Conservation (phyloP, 1,140 invertebrate species). For the Neuroterus valhalla region DNA sequence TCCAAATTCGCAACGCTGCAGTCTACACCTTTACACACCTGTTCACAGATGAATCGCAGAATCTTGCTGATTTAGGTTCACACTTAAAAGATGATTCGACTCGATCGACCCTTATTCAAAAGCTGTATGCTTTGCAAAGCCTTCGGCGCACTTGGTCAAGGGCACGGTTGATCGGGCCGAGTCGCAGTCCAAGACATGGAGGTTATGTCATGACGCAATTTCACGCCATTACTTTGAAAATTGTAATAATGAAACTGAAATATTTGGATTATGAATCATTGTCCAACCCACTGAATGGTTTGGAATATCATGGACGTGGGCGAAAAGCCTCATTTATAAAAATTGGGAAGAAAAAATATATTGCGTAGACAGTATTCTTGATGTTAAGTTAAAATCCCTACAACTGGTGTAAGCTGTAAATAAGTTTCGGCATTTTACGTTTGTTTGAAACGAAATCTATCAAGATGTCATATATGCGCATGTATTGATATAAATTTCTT, state of each 20-base stretch:
- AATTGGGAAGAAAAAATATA: slow-evolving; percentile 5
- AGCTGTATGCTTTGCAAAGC: background rate
- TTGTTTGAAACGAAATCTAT: too few species aligned
- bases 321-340: slow-evolving; percentile 1
- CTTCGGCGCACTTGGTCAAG: background rate
- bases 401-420: too few species aligned
- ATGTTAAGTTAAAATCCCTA: background rate
- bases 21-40: background rate
- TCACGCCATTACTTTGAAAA: too few species aligned
- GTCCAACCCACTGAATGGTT: background rate
- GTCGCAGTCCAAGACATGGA: too few species aligned
- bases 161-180: too few species aligned
- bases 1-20: background rate
- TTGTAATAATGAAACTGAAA: too few species aligned
- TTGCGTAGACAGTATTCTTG: too few species aligned
- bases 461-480: too few species aligned
- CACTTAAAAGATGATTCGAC: background rate
- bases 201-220: too few species aligned
- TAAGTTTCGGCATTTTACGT: too few species aligned
- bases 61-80: slow-evolving; percentile 11
- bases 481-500: too few species aligned
- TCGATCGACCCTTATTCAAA: background rate
- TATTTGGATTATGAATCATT: too few species aligned
- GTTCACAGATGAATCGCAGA: background rate
- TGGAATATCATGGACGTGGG: slow-evolving; percentile 13